Conservation (phyloP, 1,140 invertebrate species). For the Drosophila ohnishii region DNA sequence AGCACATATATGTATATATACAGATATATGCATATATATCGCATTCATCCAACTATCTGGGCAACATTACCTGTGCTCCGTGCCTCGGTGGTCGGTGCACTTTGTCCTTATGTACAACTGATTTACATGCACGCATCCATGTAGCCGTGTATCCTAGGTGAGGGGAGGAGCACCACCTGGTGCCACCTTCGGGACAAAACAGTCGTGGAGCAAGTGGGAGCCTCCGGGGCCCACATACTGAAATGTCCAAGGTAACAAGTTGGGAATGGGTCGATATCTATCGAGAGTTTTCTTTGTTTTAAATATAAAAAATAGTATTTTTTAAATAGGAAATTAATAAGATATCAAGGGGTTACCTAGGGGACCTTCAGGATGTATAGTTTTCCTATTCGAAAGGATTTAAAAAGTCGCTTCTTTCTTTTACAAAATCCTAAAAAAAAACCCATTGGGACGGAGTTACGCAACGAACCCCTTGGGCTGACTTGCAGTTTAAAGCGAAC, state of each 20-base stretch:
- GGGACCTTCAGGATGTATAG: neutral
- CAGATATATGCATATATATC: neutral
- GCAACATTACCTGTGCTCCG: neutral
- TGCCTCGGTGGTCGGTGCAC: conserved; percentile 1
- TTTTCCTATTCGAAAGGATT: neutral
- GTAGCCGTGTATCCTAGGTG: neutral
- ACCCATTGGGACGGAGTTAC: neutral
- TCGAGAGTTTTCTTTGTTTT: no score
- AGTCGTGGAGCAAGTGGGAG: neutral
- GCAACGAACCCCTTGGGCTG: neutral
- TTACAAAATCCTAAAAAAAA: neutral
- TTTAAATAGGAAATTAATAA: neutral
- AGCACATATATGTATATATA: neutral
- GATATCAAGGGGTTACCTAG: neutral
- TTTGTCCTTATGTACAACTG: conserved; percentile 11
- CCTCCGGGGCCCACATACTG: neutral
- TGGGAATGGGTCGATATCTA: neutral
- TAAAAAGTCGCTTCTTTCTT: neutral
- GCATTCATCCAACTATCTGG: conserved; percentile 12
- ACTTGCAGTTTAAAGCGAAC: conserved; percentile 1
- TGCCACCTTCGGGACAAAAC: neutral
- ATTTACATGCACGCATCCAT: conserved; percentile 12
- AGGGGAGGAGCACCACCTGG: neutral
- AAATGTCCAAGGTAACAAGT: conserved; percentile 5
- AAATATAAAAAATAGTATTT: neutral